Percentiles rank a stretch among this genome's conserved stretches.
Conservation (phyloP, 1,140 invertebrate genomes). For the Akabosia matsudoensis region DNA sequence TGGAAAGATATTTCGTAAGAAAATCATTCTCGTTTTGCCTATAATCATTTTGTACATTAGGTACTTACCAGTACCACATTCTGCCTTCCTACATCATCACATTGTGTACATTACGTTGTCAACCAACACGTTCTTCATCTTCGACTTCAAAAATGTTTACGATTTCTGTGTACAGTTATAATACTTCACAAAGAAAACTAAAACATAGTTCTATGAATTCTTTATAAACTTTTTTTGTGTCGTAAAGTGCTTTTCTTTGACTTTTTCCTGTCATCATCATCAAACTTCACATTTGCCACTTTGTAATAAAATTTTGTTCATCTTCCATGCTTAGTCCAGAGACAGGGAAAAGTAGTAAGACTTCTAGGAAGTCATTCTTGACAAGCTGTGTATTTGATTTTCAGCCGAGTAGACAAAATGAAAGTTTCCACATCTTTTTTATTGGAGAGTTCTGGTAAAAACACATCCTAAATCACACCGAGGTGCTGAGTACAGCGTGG, state of each 20-base stretch:
- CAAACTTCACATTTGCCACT: slow-evolving; percentile 17
- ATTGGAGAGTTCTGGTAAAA: neutral
- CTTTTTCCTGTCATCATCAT: slow-evolving; percentile 20
- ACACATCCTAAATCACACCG: neutral
- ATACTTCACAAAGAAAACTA: neutral
- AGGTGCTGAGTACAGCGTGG: no score
- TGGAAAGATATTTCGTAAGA: neutral
- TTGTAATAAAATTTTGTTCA: slow-evolving; percentile 14
- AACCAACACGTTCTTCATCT: no score
- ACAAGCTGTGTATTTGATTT: neutral
- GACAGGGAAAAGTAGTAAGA: neutral
- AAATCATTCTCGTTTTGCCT: neutral
- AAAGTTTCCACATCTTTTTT: neutral
- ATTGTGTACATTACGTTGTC: no score
- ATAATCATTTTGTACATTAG: neutral
- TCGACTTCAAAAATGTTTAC: no score
- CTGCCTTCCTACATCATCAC: no score
- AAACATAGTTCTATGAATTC: neutral
- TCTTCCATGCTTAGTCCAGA: neutral
- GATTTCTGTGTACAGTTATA: no score
- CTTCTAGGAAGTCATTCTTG: neutral
- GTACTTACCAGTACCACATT: neutral
- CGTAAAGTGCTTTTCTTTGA: slow-evolving; percentile 22
- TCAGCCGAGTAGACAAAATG: neutral
- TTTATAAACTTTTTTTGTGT: neutral